phyloP scores from a whole-genome alignment of 2,113 vertebrate species.

The Peucedramus taeniatus region DNA sequence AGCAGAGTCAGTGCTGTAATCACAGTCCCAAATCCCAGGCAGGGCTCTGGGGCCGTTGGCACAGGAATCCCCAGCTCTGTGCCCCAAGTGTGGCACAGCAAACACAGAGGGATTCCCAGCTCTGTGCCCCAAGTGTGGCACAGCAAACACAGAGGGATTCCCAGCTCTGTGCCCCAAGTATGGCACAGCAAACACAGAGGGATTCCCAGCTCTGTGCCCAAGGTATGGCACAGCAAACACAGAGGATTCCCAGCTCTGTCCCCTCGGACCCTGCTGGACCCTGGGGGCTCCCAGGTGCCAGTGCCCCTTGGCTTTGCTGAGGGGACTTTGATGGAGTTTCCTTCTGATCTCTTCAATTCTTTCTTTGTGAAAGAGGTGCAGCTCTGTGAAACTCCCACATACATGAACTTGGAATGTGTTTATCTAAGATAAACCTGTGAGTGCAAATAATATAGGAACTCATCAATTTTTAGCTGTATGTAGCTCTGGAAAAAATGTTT shows the following conservation, averaged over 20 bases:
- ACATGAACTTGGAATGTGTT: accelerated
- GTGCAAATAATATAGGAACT: background rate
- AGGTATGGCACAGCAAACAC: background rate
- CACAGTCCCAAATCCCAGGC: background rate
- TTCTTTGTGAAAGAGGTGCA: background rate
- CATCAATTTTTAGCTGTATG: background rate
- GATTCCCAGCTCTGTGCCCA: background rate
- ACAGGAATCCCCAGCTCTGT: background rate
- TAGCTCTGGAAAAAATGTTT: background rate
- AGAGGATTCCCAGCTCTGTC: background rate
- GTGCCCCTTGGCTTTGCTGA: accelerated
- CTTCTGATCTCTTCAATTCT: background rate
- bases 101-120: background rate
- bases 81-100: background rate
- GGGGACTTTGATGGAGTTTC: background rate
- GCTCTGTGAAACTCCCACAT: background rate
- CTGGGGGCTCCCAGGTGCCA: too few relatives aligned
- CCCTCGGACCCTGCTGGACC: too few relatives aligned
- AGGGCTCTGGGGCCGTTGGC: background rate
- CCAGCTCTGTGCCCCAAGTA: background rate
- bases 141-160: background rate
- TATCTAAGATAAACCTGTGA: background rate
- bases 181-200: background rate
- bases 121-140: too few relatives aligned
- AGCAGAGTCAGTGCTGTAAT: background rate